phyloP scores from a whole-genome alignment of 2,888 invertebrate genomes.

The Spodoptera exigua region DNA sequence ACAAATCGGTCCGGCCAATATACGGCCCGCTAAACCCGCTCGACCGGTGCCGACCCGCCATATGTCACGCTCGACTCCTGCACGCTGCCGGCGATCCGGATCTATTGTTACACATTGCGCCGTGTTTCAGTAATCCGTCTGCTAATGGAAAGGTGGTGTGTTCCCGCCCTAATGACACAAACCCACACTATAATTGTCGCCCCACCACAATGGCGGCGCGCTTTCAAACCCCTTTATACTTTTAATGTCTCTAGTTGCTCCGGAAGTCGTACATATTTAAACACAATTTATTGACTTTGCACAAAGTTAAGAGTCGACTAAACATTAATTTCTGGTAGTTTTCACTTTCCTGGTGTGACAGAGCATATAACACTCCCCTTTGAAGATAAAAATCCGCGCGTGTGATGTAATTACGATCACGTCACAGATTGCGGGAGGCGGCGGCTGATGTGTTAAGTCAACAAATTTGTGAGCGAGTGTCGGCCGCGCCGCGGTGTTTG shows the following conservation, averaged over 20 bases:
- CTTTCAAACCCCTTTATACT: too few species aligned
- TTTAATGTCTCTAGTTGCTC: too few species aligned
- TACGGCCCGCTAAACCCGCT: constrained; percentile 1
- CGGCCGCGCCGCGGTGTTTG: not conserved
- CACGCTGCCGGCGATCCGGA: constrained; percentile 20
- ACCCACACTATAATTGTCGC: not conserved
- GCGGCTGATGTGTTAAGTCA: constrained; percentile 13
- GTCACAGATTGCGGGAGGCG: constrained; percentile 8
- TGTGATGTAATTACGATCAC: constrained; percentile 26
- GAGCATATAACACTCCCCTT: constrained; percentile 1
- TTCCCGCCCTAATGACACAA: too few species aligned
- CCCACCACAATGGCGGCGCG: not conserved
- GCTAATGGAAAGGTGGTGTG: not conserved
- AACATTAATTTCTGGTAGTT: constrained; percentile 1
- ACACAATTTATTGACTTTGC: too few species aligned
- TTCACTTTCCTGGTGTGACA: not conserved
- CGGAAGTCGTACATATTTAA: too few species aligned
- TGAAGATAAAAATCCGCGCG: constrained; percentile 18
- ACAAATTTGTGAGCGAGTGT: constrained; percentile 28
- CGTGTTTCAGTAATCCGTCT: constrained; percentile 13
- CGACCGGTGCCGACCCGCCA: constrained; percentile 9
- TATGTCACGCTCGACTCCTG: constrained; percentile 31
- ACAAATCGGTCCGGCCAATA: constrained; percentile 30
- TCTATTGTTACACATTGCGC: constrained; percentile 22
- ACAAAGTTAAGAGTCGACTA: too few species aligned